phyloP scores from a whole-genome alignment of 2,113 vertebrate genomes.

The Campylorhamphus procurvoides region DNA sequence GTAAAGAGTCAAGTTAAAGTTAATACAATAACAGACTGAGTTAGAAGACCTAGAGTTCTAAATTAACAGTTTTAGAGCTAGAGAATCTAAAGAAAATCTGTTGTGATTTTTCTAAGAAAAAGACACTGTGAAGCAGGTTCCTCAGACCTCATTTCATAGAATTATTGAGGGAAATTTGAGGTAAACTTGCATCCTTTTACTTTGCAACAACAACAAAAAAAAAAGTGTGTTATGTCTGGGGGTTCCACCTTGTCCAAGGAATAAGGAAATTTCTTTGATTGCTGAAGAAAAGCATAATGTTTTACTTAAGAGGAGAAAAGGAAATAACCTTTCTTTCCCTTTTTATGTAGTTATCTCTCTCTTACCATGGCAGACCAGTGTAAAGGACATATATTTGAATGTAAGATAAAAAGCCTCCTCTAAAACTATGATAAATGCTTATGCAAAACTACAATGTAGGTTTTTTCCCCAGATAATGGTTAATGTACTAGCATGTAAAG shows the following conservation, averaged over 20 bases:
- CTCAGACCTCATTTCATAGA: background rate
- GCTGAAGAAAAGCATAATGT: background rate
- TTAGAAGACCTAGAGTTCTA: background rate
- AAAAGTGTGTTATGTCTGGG: background rate
- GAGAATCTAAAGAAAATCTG: background rate
- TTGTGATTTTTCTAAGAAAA: background rate
- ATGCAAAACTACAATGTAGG: background rate
- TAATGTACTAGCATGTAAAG: background rate
- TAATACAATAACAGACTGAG: background rate
- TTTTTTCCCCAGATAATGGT: background rate
- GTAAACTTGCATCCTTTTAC: background rate
- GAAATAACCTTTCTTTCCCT: background rate
- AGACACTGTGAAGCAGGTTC: background rate
- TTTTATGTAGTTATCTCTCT: background rate
- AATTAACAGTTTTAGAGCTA: background rate
- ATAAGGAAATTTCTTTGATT: conserved; percentile 10
- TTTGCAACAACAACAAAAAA: background rate
- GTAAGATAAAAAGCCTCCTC: background rate
- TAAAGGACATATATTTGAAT: background rate
- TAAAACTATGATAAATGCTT: background rate
- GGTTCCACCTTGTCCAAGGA: background rate
- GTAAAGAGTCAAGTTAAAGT: background rate
- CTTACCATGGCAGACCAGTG: background rate
- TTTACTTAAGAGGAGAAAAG: background rate
- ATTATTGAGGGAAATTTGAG: background rate